phyloP scores from a whole-genome alignment of 2,113 vertebrate genomes.

The Varanus salvator region DNA sequence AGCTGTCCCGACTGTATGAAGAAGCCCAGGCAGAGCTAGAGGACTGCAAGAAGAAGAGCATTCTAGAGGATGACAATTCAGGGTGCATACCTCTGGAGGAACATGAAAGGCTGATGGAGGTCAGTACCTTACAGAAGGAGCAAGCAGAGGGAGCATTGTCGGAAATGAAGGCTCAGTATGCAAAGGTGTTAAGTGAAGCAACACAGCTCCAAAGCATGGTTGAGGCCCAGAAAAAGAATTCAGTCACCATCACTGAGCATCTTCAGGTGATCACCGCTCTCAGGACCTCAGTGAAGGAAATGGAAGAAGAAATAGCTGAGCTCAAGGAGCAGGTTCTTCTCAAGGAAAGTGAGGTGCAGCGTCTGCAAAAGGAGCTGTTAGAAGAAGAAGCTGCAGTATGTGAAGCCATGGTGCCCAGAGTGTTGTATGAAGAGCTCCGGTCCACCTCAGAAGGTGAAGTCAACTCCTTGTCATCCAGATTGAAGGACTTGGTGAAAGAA shows the following conservation, averaged over 20 bases:
- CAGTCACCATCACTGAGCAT: constrained; percentile 86
- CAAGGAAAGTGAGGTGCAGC: constrained; percentile 82
- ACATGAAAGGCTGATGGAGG: constrained; percentile 79
- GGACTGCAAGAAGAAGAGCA: constrained; percentile 77
- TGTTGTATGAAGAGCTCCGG: constrained; percentile 80
- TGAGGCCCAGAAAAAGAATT: constrained; percentile 85
- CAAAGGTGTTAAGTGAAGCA: constrained; percentile 80
- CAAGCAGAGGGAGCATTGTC: constrained; percentile 82
- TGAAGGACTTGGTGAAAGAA: constrained; percentile 89
- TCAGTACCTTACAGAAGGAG: constrained; percentile 75
- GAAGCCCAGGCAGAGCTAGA: constrained; percentile 90
- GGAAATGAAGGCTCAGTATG: constrained; percentile 81
- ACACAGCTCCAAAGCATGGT: constrained; percentile 81
- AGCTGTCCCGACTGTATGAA: constrained; percentile 91
- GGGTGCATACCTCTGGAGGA: constrained; percentile 79
- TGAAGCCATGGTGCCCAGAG: constrained; percentile 81
- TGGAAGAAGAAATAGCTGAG: constrained; percentile 82
- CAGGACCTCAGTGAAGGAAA: constrained; percentile 81
- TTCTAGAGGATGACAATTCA: constrained; percentile 66
- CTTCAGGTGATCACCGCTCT: constrained; percentile 85
- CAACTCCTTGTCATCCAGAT: constrained; percentile 81
- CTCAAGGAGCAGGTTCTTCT: constrained; percentile 81
- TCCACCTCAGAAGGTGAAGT: constrained; percentile 83
- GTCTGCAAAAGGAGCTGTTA: constrained; percentile 82
- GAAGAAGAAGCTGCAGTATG: constrained; percentile 79